Conservation (phyloP, 1,140 invertebrate species). For the Drosophila ananassae region DNA sequence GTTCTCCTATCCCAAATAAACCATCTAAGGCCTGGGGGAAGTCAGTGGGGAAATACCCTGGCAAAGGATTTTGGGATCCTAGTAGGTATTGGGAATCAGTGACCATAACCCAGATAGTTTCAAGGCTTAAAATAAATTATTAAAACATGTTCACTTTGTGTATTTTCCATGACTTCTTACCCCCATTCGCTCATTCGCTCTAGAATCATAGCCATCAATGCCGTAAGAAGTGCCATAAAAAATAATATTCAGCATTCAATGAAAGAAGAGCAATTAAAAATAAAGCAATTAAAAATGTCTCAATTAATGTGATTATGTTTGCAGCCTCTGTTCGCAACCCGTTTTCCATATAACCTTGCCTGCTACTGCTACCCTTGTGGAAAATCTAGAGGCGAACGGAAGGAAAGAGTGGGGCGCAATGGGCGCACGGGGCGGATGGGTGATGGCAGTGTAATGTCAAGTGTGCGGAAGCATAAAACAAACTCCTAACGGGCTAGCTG, state of each 20-base stretch:
- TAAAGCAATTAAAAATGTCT: conserved; percentile 1
- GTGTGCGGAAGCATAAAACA: conserved; percentile 80
- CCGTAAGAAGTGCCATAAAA: not conserved
- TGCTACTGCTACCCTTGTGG: conserved; percentile 24
- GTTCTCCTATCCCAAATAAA: conserved; percentile 33
- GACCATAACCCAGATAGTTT: not conserved
- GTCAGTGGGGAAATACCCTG: conserved; percentile 24
- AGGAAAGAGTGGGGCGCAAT: not conserved
- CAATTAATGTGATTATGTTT: conserved; percentile 21
- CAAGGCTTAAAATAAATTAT: not conserved
- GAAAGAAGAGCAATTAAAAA: conserved; percentile 7
- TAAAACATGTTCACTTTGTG: not conserved
- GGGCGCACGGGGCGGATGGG: conserved; percentile 37
- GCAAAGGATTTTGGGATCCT: conserved; percentile 12
- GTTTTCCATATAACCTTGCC: conserved; percentile 14
- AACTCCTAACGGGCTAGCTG: conserved; percentile 74
- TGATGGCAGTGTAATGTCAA: conserved; percentile 75
- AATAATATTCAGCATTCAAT: not conserved
- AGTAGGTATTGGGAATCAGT: not conserved
- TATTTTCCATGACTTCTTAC: not conserved
- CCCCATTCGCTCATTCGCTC: no score
- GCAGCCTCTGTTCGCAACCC: not conserved
- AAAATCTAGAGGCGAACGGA: conserved; percentile 4
- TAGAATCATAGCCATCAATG: no score
- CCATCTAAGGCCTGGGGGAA: not conserved